Evolutionary conservation across 2,797 vertebrate genomes (phyloP), one percentile per base, ranked within the genome.

Genomic region (Melopsittacus undulatus): DNA sequence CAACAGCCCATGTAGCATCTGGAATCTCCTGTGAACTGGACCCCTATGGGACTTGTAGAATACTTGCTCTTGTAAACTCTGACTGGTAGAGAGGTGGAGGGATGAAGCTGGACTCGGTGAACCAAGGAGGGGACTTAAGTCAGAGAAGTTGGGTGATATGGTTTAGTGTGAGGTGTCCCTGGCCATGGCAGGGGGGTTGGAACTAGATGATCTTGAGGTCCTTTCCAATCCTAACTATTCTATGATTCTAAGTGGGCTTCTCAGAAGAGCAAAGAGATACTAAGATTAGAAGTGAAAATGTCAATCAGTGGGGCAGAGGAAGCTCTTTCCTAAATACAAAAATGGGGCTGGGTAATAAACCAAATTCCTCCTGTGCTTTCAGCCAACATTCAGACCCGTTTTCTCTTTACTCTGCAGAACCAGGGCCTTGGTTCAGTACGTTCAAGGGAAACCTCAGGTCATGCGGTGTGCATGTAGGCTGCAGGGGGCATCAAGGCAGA

Each of bases 401-500:
- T 46, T 13, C 9, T 56, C 26, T 26, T 4, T 10, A 3, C 49
- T 49, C 40, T 54, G 54, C 36, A 48, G 86, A 45, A 79, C 43
- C 46, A 67, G 61, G 26, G 51, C 7, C 34, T 69, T 40, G 17
- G 26, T 54, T 92, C 32, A 9, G 26, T 1, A 1, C 48, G 23
- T 78, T 89, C 43, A 34, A 56, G 70, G 40, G 18, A 76, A 76
- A 17, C 14, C 45, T 87, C n/a, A 19, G 64, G 40, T 24, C 27
- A 13, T 79, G 57, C 2, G 3, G 54, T 0, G 0, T 38, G 43
- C 59, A 4, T 90, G 91, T 94, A 73, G 67, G 94, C 95, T 96
- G 67, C 91, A 56, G 89, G 95, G 87, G 48, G 15, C 80, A 92
- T 86, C 36, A 11, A 34, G 87, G 92, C 85, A 82, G 62, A 87